A percentile compares a stretch with the other conserved stretches of the same genome.
Evolutionary conservation across 2,888 invertebrate species (phyloP).

Genomic region (Sphaerophoria taeniata): DNA sequence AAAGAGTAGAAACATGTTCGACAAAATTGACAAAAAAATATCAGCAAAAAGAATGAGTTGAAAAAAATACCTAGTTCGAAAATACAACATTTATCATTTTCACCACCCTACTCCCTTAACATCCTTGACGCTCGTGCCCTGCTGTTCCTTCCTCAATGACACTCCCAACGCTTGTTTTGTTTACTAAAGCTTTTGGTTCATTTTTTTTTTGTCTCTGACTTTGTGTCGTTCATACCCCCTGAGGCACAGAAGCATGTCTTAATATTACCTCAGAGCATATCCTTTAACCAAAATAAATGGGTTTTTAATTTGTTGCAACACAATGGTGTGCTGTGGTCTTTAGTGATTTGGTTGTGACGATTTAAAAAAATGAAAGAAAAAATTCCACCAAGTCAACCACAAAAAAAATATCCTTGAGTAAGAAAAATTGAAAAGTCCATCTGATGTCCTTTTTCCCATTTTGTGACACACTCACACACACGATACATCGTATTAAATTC

Average conservation of each 20-base stretch:
- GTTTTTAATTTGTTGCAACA: constrained; percentile 81
- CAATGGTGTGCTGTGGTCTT: constrained; percentile 63
- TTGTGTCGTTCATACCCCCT: constrained; percentile 3
- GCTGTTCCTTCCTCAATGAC: too few relatives aligned
- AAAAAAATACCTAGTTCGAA: too few relatives aligned
- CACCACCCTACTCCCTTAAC: too few relatives aligned
- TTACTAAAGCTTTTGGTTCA: constrained; percentile 30
- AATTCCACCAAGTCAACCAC: constrained; percentile 31
- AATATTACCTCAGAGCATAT: constrained; percentile 78
- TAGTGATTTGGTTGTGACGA: constrained; percentile 49
- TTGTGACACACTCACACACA: neutral
- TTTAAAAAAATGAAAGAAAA: constrained; percentile 1
- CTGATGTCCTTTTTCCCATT: constrained; percentile 32
- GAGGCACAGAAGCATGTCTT: constrained; percentile 67
- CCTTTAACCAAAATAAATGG: constrained; percentile 81
- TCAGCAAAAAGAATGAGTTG: too few relatives aligned
- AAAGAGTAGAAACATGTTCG: too few relatives aligned
- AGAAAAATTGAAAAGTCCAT: constrained; percentile 1
- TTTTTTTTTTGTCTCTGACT: constrained; percentile 25
- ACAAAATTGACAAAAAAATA: too few relatives aligned
- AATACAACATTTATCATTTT: too few relatives aligned
- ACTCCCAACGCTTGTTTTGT: too few relatives aligned
- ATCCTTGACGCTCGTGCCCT: too few relatives aligned
- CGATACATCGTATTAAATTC: neutral
- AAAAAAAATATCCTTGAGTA: constrained; percentile 44